Conservation (phyloP, 1,140 invertebrate species). For the Drosophila melanica region DNA sequence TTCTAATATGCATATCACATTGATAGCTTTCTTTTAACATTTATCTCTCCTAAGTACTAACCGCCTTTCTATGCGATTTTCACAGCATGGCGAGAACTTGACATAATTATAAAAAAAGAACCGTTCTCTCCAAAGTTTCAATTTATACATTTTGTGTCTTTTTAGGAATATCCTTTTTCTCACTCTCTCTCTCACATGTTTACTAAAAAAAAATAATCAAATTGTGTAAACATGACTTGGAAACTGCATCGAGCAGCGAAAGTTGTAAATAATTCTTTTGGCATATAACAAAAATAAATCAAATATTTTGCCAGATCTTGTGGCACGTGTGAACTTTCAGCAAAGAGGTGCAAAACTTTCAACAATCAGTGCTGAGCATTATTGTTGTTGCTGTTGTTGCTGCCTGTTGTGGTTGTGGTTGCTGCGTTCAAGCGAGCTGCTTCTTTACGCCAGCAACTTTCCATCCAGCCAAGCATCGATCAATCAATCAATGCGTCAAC, state of each 20-base stretch:
- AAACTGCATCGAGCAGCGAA: neutral
- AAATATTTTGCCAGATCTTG: conserved; percentile 16
- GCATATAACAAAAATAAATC: conserved; percentile 2
- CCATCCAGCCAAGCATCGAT: conserved; percentile 47
- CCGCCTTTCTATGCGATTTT: neutral
- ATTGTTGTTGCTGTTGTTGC: conserved; percentile 6
- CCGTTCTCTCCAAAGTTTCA: no score
- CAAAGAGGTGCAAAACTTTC: neutral
- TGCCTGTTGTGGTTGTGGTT: no score
- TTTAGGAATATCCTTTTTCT: neutral
- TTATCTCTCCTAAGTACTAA: neutral
- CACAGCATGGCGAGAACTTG: neutral
- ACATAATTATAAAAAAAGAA: no score
- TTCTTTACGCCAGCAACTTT: neutral
- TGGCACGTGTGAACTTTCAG: conserved; percentile 29
- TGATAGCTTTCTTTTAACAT: no score
- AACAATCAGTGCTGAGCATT: neutral
- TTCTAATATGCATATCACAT: no score
- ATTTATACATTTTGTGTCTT: no score
- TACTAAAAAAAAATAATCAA: neutral
- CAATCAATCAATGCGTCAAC: conserved; percentile 73
- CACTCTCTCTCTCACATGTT: neutral
- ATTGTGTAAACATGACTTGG: neutral
- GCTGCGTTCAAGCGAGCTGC: no score
- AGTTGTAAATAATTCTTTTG: no score